Evolutionary conservation across 2,888 invertebrate species (phyloP).

Genomic region (Protonemura montana): DNA sequence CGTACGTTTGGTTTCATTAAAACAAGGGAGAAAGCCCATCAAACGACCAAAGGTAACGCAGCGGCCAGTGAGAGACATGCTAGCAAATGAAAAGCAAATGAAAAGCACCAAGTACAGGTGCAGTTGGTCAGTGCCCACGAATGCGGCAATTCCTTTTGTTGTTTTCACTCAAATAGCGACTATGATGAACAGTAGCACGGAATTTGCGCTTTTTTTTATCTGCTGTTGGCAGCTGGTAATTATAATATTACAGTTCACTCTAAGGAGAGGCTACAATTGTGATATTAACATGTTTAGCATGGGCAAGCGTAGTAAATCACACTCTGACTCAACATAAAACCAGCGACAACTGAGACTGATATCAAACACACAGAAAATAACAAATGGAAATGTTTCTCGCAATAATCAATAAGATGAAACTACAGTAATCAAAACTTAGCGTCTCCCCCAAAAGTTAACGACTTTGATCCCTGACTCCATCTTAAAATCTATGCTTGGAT

Average conservation of each 20-base stretch:
- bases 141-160: conserved; percentile 14
- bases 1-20: background rate
- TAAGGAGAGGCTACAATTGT: background rate
- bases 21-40: background rate
- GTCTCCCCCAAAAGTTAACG: conserved; percentile 16
- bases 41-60: background rate
- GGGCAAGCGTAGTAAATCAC: background rate
- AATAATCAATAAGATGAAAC: conserved; percentile 18
- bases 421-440: conserved; percentile 24
- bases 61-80: background rate
- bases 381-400: conserved; percentile 2
- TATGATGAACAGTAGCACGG: background rate
- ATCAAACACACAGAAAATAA: background rate
- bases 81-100: background rate
- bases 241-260: background rate
- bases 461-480: conserved; percentile 30
- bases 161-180: background rate
- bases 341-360: background rate
- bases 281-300: background rate
- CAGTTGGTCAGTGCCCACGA: background rate
- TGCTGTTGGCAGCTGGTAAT: conserved; percentile 22
- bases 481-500: conserved; percentile 42
- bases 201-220: conserved; percentile 13
- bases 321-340: too few relatives aligned
- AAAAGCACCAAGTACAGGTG: background rate